These are phyloP conservation scores for Poeciliopsis turrubarensis DNA, from an alignment of 2,113 vertebrate species.

Conservation along the genomic window DNA sequence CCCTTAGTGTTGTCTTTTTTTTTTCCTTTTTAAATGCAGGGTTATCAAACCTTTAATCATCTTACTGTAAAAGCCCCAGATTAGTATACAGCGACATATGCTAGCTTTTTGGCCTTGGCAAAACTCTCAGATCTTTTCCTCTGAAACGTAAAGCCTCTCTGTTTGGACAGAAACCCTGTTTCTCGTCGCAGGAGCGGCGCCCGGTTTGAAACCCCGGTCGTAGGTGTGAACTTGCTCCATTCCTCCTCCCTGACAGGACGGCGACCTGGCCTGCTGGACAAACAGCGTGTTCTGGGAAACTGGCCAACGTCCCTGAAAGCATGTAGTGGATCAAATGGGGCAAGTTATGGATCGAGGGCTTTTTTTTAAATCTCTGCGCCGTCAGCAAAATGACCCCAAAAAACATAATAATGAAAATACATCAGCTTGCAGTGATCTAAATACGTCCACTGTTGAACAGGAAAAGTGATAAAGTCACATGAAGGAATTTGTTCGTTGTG, in stretches of 20 bases:
- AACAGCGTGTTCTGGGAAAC: neutral
- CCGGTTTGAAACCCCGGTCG: neutral
- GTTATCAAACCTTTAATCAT: conserved; percentile 69
- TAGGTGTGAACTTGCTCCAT: conserved; percentile 19
- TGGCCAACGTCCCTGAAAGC: conserved; percentile 12
- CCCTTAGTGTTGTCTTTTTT: neutral
- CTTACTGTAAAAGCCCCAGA: conserved; percentile 73
- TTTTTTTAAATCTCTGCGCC: neutral
- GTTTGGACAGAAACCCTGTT: neutral
- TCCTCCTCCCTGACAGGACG: neutral
- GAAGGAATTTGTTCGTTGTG: neutral
- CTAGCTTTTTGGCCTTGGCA: conserved; percentile 46
- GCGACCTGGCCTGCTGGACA: conserved; percentile 1
- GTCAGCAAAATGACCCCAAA: neutral
- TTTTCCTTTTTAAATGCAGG: conserved; percentile 44
- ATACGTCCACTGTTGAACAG: neutral
- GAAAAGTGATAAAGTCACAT: neutral
- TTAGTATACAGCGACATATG: conserved; percentile 71
- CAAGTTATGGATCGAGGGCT: neutral
- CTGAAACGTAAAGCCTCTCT: neutral
- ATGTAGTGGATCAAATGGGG: neutral
- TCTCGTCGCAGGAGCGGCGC: neutral
- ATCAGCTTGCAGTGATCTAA: neutral
- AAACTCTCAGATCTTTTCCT: conserved; percentile 20
- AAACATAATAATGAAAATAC: neutral